Conservation (phyloP, 2,888 invertebrate species). For the Drosophila macrospina region DNA sequence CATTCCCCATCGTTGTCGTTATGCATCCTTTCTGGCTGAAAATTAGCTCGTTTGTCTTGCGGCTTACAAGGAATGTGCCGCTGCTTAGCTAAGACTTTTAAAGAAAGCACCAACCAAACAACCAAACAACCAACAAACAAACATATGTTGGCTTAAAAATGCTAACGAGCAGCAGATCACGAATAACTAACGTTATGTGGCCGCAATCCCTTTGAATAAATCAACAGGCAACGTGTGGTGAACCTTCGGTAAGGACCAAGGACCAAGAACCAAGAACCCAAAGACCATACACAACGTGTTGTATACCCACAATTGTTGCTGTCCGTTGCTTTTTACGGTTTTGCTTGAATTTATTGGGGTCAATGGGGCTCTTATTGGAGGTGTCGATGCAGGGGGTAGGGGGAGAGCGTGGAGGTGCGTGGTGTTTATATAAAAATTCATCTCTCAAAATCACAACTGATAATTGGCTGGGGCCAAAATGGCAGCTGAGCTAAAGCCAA, state of each 20-base stretch:
- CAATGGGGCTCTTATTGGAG: conserved; percentile 36
- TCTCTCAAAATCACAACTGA: conserved; percentile 64
- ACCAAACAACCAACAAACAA: no score
- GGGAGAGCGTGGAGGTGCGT: conserved; percentile 8
- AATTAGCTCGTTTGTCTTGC: conserved; percentile 79
- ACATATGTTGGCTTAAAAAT: conserved; percentile 54
- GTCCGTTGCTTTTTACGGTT: conserved; percentile 36
- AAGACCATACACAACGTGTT: conserved; percentile 25
- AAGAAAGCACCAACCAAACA: no score
- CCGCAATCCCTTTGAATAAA: conserved; percentile 70
- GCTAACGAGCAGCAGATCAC: conserved; percentile 53
- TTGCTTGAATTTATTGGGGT: conserved; percentile 70
- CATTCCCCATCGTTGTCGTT: conserved; percentile 30
- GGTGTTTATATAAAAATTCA: conserved; percentile 41
- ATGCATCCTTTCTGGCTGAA: conserved; percentile 47
- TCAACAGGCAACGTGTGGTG: conserved; percentile 66
- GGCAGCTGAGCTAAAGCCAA: conserved; percentile 57
- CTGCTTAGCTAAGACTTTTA: no score
- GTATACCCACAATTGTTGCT: conserved; percentile 10
- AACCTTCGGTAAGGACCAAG: conserved; percentile 7
- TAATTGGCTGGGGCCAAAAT: conserved; percentile 60
- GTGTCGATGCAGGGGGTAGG: conserved; percentile 27
- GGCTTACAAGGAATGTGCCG: conserved; percentile 30
- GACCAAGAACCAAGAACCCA: conserved; percentile 20
- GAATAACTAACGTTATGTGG: conserved; percentile 56